A percentile compares a stretch with the other conserved stretches of the same genome.
These are phyloP conservation scores for Eupristina koningsbergeri DNA, from an alignment of 1,140 invertebrate species.

Conservation along the genomic window DNA sequence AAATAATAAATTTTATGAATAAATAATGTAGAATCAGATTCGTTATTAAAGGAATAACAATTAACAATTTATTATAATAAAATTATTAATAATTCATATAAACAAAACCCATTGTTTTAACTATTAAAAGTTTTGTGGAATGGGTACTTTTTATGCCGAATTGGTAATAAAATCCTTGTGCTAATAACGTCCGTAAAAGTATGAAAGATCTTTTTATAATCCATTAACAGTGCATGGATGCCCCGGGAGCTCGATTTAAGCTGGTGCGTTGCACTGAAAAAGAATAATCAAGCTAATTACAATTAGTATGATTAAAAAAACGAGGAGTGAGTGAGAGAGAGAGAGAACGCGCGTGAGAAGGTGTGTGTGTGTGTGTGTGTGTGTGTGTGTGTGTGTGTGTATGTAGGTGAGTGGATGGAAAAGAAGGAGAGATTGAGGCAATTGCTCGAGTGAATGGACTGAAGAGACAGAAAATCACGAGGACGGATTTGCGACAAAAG, in stretches of 20 bases:
- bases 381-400: no score
- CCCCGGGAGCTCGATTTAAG: conserved; percentile 9
- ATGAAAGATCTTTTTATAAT: conserved; percentile 42
- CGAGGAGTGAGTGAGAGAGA: background rate
- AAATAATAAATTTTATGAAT: no score
- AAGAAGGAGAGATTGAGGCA: conserved; percentile 17
- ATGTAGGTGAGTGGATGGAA: background rate
- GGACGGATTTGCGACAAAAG: conserved; percentile 44
- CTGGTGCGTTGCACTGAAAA: conserved; percentile 8
- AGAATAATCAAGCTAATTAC: conserved; percentile 53
- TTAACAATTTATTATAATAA: no score
- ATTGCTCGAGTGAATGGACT: conserved; percentile 26
- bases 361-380: no score
- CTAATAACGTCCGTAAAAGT: conserved; percentile 5
- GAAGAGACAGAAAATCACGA: no score
- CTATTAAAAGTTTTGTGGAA: background rate
- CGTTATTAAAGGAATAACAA: no score
- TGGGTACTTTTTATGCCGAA: background rate
- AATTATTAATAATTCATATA: no score
- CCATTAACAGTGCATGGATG: conserved; percentile 29
- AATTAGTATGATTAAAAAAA: conserved; percentile 49
- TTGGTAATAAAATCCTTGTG: conserved; percentile 11
- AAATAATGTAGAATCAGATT: no score
- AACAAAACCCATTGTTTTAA: no score
- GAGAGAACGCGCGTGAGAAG: background rate